Conservation (phyloP, 2,888 invertebrate species). For the Polydrusus tereticollis region DNA sequence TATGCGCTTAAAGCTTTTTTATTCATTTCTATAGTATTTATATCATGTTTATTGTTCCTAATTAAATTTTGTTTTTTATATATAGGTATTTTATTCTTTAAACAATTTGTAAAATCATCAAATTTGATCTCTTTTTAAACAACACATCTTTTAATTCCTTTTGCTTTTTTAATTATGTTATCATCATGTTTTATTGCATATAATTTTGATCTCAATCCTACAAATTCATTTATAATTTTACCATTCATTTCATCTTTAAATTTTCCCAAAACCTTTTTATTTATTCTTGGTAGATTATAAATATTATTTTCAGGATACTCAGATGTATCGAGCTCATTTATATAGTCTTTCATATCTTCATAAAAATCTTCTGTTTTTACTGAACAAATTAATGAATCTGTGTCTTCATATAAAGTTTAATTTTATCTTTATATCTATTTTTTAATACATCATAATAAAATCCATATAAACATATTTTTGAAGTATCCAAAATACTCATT, state of each 20-base stretch:
- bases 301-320: neutral
- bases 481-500: neutral
- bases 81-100: neutral
- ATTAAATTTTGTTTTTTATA: neutral
- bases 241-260: neutral
- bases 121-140: neutral
- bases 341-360: neutral
- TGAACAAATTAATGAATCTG: too few species aligned
- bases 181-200: neutral
- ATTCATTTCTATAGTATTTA: neutral
- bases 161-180: neutral
- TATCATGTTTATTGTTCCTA: neutral
- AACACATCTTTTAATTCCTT: too few species aligned
- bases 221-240: neutral
- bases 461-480: neutral
- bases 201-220: neutral
- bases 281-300: neutral
- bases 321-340: neutral
- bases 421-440: neutral
- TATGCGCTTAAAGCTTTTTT: neutral
- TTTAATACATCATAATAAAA: neutral
- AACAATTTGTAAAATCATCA: neutral
- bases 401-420: too few species aligned
- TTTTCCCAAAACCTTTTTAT: neutral
- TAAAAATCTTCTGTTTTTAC: too few species aligned